These are phyloP conservation scores for Myotis findleyi DNA, from an alignment of 2,797 vertebrate species.

Conservation along the genomic window DNA sequence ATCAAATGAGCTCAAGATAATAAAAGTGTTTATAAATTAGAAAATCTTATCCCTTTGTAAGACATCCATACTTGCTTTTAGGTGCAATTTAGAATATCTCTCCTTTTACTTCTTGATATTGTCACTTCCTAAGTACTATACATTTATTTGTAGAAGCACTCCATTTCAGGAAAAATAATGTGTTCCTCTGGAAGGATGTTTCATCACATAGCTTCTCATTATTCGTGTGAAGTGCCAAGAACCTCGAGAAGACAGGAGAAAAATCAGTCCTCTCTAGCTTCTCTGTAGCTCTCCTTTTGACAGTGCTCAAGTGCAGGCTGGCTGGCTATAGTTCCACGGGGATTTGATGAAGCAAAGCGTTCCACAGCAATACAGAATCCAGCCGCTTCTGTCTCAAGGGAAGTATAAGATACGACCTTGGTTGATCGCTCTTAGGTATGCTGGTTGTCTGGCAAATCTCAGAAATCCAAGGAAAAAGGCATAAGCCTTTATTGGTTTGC, in stretches of 20 bases:
- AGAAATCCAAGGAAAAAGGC: slow-evolving; percentile 61
- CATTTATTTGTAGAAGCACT: slow-evolving; percentile 46
- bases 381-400: slow-evolving; percentile 53
- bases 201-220: slow-evolving; percentile 59
- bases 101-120: neutral
- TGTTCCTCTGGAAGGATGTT: slow-evolving; percentile 5
- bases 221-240: slow-evolving; percentile 53
- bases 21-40: slow-evolving; percentile 7
- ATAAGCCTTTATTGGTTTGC: slow-evolving; percentile 38
- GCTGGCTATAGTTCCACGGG: slow-evolving; percentile 42
- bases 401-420: slow-evolving; percentile 68
- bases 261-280: slow-evolving; percentile 30
- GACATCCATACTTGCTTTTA: neutral
- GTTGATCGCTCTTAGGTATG: slow-evolving; percentile 39
- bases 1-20: slow-evolving; percentile 15
- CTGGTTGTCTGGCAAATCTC: slow-evolving; percentile 63
- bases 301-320: slow-evolving; percentile 3
- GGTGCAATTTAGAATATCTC: neutral
- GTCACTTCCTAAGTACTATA: neutral
- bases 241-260: slow-evolving; percentile 49
- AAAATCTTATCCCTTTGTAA: neutral
- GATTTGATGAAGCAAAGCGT: slow-evolving; percentile 66
- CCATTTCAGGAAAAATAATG: slow-evolving; percentile 48
- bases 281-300: slow-evolving; percentile 50
- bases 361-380: slow-evolving; percentile 47